Percentiles rank a stretch among this genome's conserved stretches.
Conservation (phyloP, 2,113 vertebrate species). For the Strigops habroptila region DNA sequence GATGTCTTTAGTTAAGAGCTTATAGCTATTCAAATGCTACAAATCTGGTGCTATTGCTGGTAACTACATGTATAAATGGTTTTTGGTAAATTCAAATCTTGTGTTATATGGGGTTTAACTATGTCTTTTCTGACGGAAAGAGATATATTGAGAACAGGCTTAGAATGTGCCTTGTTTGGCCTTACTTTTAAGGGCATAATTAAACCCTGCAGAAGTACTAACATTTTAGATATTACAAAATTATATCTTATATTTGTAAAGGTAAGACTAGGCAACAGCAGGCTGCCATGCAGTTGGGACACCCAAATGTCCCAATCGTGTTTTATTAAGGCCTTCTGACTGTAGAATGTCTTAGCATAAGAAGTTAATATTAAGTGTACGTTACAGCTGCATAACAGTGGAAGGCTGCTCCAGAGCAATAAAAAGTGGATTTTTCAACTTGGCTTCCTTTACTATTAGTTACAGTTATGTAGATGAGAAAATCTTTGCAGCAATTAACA, state of each 20-base stretch:
- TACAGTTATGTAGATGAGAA: not conserved
- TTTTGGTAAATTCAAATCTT: not conserved
- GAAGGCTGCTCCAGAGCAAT: not conserved
- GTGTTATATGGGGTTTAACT: not conserved
- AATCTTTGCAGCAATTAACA: not conserved
- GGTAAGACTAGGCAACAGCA: not conserved
- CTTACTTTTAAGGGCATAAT: not conserved
- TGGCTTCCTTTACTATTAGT: not conserved
- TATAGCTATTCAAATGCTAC: not conserved
- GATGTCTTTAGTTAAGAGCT: not conserved
- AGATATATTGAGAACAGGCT: not conserved
- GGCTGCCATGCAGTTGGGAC: not conserved
- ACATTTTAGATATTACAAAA: not conserved
- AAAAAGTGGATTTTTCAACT: not conserved
- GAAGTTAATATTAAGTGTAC: not conserved
- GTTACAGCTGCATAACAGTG: not conserved
- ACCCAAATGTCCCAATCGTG: not conserved
- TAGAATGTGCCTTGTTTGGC: not conserved
- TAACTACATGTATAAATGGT: not conserved
- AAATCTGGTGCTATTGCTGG: not conserved
- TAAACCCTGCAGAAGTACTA: not conserved
- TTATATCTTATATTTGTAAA: accelerated
- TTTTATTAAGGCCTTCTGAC: constrained; percentile 1
- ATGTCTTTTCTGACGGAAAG: not conserved
- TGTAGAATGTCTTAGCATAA: not conserved